Base-by-base conservation (phyloP, 2,113 vertebrate species). In the Fukomys damarensis region DNA sequence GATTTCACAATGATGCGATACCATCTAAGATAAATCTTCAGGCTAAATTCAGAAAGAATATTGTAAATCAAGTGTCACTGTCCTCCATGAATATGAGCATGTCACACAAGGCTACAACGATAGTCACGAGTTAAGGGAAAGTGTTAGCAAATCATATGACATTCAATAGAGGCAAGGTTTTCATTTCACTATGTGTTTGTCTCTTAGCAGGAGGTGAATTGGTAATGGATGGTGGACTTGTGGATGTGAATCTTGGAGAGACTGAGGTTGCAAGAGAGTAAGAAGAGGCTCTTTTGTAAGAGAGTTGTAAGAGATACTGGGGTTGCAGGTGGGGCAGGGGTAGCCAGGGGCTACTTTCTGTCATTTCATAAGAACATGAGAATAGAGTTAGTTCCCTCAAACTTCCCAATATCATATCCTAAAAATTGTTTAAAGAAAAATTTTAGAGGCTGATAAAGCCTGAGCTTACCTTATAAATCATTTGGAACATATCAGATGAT, bases 241-340 rank as follows among this genome's bases (percentile, higher is more conserved):
- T 7, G 16, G 5, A 41, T 32, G 32, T 81, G 3, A 46, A 61
- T n/a, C 7, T 4, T 52, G 49, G 6, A 56, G 46, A 61, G 9
- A 65, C 59, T 38, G 14, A 0, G 10, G 6, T 38, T 82, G 4
- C 41, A 35, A 14, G 24, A 41, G 12, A 74, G 19, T 35, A 80
- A 80, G 26, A 66, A 63, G 49, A 89, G 32, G 52, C 17, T 81
- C 1, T 66, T 46, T 49, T 13, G 56, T 16, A 17, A 13, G 56
- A 74, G 11, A 89, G 16, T n/a, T 66, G 0, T 68, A 65, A 30
- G 20, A 56, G 7, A 85, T 5, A 22, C 4, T 43, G 10, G 3
- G 38, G 28, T 7, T n/a, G 2, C 6, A 13, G 9, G 11, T 19
- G 2, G 4, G 1, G 1, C 2, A 38, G 41, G 61, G 0, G 28